Conservation (phyloP, 2,888 invertebrate species). For the Scrobipalpa atriplicella region DNA sequence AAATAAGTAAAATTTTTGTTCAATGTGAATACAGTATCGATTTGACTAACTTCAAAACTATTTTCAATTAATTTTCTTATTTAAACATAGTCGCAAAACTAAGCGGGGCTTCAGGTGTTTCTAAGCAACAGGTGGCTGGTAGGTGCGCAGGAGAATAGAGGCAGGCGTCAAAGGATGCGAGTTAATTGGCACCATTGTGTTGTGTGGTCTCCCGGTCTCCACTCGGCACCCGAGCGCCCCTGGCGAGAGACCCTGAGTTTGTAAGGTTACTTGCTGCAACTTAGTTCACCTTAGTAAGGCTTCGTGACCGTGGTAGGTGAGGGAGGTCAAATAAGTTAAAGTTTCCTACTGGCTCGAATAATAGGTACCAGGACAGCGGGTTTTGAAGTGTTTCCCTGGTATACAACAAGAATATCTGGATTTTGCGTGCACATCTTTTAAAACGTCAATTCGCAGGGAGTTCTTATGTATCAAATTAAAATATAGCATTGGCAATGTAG, state of each 20-base stretch:
- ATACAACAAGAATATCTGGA: background rate
- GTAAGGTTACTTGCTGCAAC: constrained; percentile 7
- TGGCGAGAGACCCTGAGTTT: background rate
- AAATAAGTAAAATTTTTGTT: too few relatives aligned
- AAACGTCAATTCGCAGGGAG: too few relatives aligned
- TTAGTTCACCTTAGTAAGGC: background rate
- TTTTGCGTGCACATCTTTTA: too few relatives aligned
- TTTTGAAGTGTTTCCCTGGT: background rate
- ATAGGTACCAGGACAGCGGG: background rate
- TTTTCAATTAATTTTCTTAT: background rate
- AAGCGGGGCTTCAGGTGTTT: constrained; percentile 14
- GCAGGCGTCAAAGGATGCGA: constrained; percentile 20
- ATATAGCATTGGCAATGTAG: too few relatives aligned
- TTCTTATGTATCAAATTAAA: too few relatives aligned
- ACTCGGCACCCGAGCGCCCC: background rate
- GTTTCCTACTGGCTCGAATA: background rate
- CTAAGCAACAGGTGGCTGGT: constrained; percentile 26
- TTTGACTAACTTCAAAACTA: too few relatives aligned
- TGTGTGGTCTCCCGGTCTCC: background rate
- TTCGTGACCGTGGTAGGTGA: background rate
- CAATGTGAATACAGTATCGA: too few relatives aligned
- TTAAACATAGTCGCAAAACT: background rate
- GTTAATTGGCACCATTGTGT: constrained; percentile 28
- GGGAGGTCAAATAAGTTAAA: background rate
- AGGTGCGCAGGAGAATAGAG: background rate